These are phyloP conservation scores for Sula dactylatra DNA, from an alignment of 2,113 vertebrate species.

Conservation along the genomic window DNA sequence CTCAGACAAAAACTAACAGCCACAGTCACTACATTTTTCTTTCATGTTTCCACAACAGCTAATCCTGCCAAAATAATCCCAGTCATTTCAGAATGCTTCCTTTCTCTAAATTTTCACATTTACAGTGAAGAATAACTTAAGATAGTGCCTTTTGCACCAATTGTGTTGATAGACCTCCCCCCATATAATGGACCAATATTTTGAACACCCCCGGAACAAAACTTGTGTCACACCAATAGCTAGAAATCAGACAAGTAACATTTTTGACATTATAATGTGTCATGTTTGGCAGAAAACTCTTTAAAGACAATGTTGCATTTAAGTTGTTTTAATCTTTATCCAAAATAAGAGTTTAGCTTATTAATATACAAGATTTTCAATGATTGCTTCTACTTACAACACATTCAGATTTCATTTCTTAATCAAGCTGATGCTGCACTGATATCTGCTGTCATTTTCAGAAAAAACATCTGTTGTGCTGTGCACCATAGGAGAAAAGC, in stretches of 20 bases:
- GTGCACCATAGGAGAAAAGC: not conserved
- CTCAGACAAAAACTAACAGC: not conserved
- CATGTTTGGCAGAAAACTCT: not conserved
- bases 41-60: not conserved
- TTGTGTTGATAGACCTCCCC: not conserved
- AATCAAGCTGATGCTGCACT: not conserved
- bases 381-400: not conserved
- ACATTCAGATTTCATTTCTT: not conserved
- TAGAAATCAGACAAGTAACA: not conserved
- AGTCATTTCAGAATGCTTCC: not conserved
- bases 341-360: not conserved
- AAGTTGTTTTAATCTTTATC: not conserved
- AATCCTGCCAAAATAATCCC: not conserved
- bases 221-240: not conserved
- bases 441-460: not conserved
- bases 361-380: not conserved
- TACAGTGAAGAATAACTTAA: not conserved
- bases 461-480: not conserved
- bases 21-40: not conserved
- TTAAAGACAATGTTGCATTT: not conserved
- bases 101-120: not conserved
- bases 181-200: not conserved
- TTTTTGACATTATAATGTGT: not conserved
- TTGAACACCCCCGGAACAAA: not conserved
- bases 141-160: not conserved